phyloP scores from a whole-genome alignment of 2,113 vertebrate species.

The Pelecanus crispus region DNA sequence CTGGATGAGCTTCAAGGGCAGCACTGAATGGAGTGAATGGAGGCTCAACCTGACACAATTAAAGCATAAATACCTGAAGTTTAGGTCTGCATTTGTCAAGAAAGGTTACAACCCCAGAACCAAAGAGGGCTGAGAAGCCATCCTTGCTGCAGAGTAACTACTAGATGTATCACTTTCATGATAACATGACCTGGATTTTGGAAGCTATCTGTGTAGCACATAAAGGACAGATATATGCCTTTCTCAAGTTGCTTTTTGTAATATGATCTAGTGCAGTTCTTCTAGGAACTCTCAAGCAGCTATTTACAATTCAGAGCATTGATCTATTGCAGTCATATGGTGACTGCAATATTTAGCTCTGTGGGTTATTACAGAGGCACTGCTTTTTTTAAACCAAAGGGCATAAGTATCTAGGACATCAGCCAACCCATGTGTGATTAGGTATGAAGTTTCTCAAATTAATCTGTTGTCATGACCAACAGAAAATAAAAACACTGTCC shows the following conservation, averaged over 20 bases:
- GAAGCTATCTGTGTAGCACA: not conserved
- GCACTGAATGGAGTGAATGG: not conserved
- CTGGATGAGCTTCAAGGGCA: not conserved
- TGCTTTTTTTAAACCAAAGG: conserved; percentile 61
- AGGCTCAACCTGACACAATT: not conserved
- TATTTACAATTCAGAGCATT: conserved; percentile 65
- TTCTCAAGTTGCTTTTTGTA: conserved; percentile 52
- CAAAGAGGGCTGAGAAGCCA: not conserved
- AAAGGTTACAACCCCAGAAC: not conserved
- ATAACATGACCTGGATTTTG: conserved; percentile 43
- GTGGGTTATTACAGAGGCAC: conserved; percentile 7
- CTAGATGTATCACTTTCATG: not conserved
- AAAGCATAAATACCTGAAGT: not conserved
- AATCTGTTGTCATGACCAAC: conserved; percentile 40
- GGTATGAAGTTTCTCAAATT: conserved; percentile 24
- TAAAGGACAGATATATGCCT: conserved; percentile 13
- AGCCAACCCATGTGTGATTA: conserved; percentile 4
- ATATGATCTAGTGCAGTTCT: conserved; percentile 16
- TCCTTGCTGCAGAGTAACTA: not conserved
- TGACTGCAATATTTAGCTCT: conserved; percentile 35
- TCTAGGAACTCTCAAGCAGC: conserved; percentile 54
- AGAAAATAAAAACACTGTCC: conserved; percentile 49
- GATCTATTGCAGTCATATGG: conserved; percentile 63
- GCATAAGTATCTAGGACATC: conserved; percentile 26
- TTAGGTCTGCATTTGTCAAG: not conserved